phyloP scores from a whole-genome alignment of 1,140 invertebrate genomes.

The Trichoplusia ni region DNA sequence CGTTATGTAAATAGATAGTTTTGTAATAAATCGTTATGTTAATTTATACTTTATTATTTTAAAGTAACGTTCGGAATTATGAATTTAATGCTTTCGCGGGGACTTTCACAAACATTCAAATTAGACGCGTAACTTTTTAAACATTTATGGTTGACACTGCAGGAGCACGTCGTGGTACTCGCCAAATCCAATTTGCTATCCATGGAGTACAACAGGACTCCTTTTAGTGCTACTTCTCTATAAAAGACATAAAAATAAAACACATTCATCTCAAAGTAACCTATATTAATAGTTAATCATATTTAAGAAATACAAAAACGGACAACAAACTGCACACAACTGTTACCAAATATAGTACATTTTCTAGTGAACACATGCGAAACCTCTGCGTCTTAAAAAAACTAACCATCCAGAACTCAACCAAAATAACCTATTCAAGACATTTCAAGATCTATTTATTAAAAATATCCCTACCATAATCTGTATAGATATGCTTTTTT shows the following conservation, averaged over 20 bases:
- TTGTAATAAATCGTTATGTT: slow-evolving; percentile 18
- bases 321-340: slow-evolving; percentile 59
- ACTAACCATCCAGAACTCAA: slow-evolving; percentile 4
- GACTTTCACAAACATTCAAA: too few relatives aligned
- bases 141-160: too few relatives aligned
- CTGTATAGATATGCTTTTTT: slow-evolving; percentile 7
- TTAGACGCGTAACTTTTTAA: too few relatives aligned
- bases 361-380: slow-evolving; percentile 58
- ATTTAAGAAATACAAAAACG: slow-evolving; percentile 57
- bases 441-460: too few relatives aligned
- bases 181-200: too few relatives aligned
- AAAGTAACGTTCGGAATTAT: background rate
- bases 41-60: background rate
- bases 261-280: slow-evolving; percentile 38
- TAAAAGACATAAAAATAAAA: slow-evolving; percentile 31
- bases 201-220: too few relatives aligned
- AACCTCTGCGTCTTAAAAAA: slow-evolving; percentile 27
- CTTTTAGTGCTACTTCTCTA: background rate
- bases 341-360: slow-evolving; percentile 45
- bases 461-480: slow-evolving; percentile 9
- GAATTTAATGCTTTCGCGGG: too few relatives aligned
- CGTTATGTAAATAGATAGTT: slow-evolving; percentile 47
- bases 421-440: background rate
- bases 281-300: slow-evolving; percentile 50
- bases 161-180: too few relatives aligned